These are phyloP conservation scores for Ryuthela nishihirai DNA, from an alignment of 2,888 invertebrate species.

Conservation along the genomic window DNA sequence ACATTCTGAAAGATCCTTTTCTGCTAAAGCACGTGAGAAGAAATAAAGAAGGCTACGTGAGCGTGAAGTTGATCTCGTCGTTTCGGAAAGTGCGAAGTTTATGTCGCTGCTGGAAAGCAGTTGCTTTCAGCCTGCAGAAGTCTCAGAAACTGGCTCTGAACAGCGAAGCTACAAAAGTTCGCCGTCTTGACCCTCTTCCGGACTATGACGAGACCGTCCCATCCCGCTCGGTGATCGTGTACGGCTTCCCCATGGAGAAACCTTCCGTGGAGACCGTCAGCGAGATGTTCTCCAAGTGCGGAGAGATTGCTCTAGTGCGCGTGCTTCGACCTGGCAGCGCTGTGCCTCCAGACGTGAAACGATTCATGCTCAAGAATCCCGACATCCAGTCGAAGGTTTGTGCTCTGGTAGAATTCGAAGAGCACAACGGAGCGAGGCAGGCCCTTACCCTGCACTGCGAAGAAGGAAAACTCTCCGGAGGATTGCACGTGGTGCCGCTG, in stretches of 20 bases:
- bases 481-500: constrained; percentile 4
- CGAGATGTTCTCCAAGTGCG: constrained; percentile 79
- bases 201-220: constrained; percentile 89
- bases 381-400: constrained; percentile 77
- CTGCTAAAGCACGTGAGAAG: constrained; percentile 88
- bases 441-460: constrained; percentile 60
- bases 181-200: constrained; percentile 78
- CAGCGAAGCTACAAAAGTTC: constrained; percentile 81
- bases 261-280: constrained; percentile 88
- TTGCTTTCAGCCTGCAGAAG: constrained; percentile 75
- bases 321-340: constrained; percentile 84
- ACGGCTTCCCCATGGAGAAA: constrained; percentile 76
- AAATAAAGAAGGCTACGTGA: constrained; percentile 94
- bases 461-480: not conserved
- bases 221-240: constrained; percentile 83
- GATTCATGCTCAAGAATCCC: constrained; percentile 85
- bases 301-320: constrained; percentile 83
- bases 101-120: constrained; percentile 89
- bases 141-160: constrained; percentile 82
- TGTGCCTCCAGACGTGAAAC: constrained; percentile 84
- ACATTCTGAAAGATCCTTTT: constrained; percentile 92
- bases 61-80: constrained; percentile 88
- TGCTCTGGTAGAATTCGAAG: constrained; percentile 86
- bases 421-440: constrained; percentile 76
- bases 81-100: constrained; percentile 92